Percentiles rank a stretch among this genome's conserved stretches.
phyloP scores from a whole-genome alignment of 2,888 invertebrate genomes.

The Pollenia labialis region DNA sequence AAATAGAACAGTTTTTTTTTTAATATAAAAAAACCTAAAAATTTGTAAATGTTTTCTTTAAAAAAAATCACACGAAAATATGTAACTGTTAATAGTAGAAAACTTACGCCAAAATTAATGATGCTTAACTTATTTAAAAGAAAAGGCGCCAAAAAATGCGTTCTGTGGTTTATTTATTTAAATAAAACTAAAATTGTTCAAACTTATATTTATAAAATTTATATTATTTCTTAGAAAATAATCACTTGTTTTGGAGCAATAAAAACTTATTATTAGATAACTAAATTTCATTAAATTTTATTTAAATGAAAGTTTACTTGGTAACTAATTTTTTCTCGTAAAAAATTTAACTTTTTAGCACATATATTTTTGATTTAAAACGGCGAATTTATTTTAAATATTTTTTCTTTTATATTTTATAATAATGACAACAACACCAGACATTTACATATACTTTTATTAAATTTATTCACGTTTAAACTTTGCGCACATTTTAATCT shows the following conservation, averaged over 20 bases:
- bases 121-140: conserved; percentile 41
- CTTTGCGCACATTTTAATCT: conserved; percentile 29
- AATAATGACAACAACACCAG: conserved; percentile 50
- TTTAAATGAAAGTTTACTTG: conserved; percentile 69
- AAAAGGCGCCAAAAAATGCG: conserved; percentile 69
- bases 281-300: conserved; percentile 71
- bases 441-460: conserved; percentile 42
- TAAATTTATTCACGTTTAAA: conserved; percentile 12
- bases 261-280: conserved; percentile 61
- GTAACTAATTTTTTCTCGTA: conserved; percentile 12
- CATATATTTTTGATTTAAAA: conserved; percentile 20
- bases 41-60: no score
- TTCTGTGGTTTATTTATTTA: not conserved
- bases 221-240: conserved; percentile 75
- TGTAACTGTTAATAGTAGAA: conserved; percentile 50
- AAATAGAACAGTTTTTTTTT: no score
- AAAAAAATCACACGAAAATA: conserved; percentile 1
- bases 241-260: conserved; percentile 69
- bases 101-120: conserved; percentile 23
- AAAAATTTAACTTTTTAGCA: conserved; percentile 16
- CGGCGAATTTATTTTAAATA: conserved; percentile 23
- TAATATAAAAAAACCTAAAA: no score
- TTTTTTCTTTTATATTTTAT: conserved; percentile 22
- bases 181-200: conserved; percentile 17
- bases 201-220: conserved; percentile 71